These are phyloP conservation scores for Graphium colonna DNA, from an alignment of 2,888 invertebrate genomes.

Conservation along the genomic window DNA sequence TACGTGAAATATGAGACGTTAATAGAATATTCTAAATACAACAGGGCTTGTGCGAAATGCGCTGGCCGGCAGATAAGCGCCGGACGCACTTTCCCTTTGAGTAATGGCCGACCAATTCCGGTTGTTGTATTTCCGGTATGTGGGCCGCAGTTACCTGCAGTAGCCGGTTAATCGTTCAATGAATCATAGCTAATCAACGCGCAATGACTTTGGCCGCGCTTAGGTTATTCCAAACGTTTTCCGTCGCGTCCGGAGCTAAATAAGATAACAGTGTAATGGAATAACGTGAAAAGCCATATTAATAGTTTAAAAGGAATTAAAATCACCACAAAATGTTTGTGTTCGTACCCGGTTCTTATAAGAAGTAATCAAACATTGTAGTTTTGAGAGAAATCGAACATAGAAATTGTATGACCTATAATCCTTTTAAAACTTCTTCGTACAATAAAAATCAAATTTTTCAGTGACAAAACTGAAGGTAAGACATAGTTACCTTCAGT, in stretches of 20 bases:
- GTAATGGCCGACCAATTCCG: constrained; percentile 71
- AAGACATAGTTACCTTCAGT: no score
- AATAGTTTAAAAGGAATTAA: no score
- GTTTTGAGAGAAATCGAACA: no score
- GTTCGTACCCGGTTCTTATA: no score
- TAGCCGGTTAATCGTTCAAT: constrained; percentile 65
- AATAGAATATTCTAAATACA: constrained; percentile 20
- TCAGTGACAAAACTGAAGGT: no score
- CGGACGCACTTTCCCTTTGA: constrained; percentile 63
- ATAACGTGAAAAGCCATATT: no score
- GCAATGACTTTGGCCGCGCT: constrained; percentile 6
- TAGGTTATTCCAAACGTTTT: constrained; percentile 3
- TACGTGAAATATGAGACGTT: neutral
- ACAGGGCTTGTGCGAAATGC: constrained; percentile 34
- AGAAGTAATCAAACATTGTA: no score
- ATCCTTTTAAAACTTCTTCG: no score
- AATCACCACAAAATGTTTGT: no score
- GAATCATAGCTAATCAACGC: constrained; percentile 65
- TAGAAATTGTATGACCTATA: no score
- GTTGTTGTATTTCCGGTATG: constrained; percentile 63
- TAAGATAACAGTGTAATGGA: no score
- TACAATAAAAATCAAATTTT: no score
- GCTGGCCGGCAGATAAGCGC: constrained; percentile 60
- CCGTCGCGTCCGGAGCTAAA: neutral
- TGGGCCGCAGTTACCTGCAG: constrained; percentile 43